Evolutionary conservation across 2,888 invertebrate genomes (phyloP), one percentile per base, ranked within the genome.

Genomic region (Steinernema scapterisci): DNA sequence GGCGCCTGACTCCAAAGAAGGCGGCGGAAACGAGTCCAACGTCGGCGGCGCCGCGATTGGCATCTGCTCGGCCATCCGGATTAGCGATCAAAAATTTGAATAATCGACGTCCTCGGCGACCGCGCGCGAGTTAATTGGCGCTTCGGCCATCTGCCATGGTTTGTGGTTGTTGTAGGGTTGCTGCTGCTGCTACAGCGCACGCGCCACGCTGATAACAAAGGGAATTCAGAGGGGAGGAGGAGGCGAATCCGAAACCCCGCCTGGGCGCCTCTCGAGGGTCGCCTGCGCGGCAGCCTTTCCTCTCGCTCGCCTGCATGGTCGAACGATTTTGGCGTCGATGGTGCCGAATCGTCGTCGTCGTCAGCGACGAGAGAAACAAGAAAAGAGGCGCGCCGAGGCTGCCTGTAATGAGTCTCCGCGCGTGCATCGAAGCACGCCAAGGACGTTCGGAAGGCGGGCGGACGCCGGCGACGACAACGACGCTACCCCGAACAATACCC

Each of bases 31-130:
- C 48, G 48, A 16, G 48, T 16, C 48, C n/a, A 48, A n/a, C 45
- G 54, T 13, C 21, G 54, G 51, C 51, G 51, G 51, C 51, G 51
- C 51, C 45, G 7, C 63, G 63, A 63, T 27, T 63, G 63, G 63
- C 63, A 63, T 63, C 63, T 63, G 63, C 63, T 16, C 31, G 27
- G 52, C 21, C 52, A 52, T 38, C 31, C 38, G 63, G 63, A 63
- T 63, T 63, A 63, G 31, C 63, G 63, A 63, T 63, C 63, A 63
- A 63, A 63, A 63, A 63, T 63, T 63, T 63, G 63, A 63, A 63
- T 63, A 63, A 63, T 63, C 63, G 63, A 31, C 63, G 63, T 11
- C 23, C 21, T 19, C 52, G 21, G 63, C 63, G 63, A 16, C 31
- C 16, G 16, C 54, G 54, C 54, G 54, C 63, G 63, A 63, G 63